Conservation (phyloP, 2,113 vertebrate genomes). For the Bombycilla garrulus region DNA sequence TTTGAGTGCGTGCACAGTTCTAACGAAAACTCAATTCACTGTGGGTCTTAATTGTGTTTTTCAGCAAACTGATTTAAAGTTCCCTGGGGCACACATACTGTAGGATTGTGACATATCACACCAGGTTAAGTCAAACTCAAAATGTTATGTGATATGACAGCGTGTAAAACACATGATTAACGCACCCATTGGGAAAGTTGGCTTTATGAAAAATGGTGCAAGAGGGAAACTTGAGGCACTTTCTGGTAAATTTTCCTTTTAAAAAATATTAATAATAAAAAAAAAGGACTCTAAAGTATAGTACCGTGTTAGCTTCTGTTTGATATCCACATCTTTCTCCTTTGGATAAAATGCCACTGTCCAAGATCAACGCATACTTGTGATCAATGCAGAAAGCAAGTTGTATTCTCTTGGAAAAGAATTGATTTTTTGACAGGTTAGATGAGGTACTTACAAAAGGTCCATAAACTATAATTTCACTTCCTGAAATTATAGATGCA, state of each 20-base stretch:
- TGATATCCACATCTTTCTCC: background rate
- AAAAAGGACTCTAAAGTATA: background rate
- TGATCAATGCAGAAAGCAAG: background rate
- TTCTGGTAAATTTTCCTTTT: background rate
- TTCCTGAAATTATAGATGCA: background rate
- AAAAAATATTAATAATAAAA: background rate
- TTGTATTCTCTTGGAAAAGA: background rate
- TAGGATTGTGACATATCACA: conserved; percentile 71
- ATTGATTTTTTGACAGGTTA: background rate
- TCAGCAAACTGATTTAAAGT: conserved; percentile 70
- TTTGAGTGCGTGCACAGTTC: background rate
- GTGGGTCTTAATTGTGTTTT: conserved; percentile 66
- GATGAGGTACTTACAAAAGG: background rate
- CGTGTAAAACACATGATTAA: conserved; percentile 71
- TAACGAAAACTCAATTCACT: conserved; percentile 34
- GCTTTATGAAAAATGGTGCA: conserved; percentile 40
- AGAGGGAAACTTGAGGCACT: background rate
- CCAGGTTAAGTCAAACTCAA: conserved; percentile 72
- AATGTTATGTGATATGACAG: conserved; percentile 72
- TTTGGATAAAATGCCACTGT: background rate
- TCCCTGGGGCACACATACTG: conserved; percentile 62
- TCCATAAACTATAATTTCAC: background rate
- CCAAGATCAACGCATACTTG: background rate
- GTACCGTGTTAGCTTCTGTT: background rate
- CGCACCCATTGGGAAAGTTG: conserved; percentile 49